Evolutionary conservation across 2,797 vertebrate genomes (phyloP), one percentile per base, ranked within the genome.

Genomic region (Pristis pectinata): DNA sequence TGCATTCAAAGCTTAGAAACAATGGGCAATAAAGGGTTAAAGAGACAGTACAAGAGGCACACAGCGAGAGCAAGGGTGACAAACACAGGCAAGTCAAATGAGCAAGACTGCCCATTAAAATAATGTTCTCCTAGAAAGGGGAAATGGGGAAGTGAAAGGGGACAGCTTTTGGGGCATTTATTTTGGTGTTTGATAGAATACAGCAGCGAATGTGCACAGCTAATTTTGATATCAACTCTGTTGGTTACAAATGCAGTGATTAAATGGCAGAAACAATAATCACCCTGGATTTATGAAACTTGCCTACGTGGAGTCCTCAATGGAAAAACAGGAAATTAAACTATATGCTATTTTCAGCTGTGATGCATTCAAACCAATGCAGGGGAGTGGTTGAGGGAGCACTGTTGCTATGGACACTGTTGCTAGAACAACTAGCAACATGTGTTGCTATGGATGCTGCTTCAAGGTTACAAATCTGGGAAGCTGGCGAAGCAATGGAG

Each of bases 261-360:
- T 41, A 53, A 87, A 87, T 59, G 53, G 27, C 53, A 49, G 83
- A 56, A 22, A 22, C 30, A 10, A 59, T 19, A 64, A 89, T 37
- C 85, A 64, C 59, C 15, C 13, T 59, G 61, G 85, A 61, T 7
- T 91, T 64, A 64, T 37, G 59, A 61, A 91, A 37, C 22, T 61
- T 91, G n/a, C 59, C 59, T 37, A 41, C 13, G n/a, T 37, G 85
- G 59, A 64, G 37, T 37, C 87, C 49, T 64, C 59, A 24, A 9
- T 24, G 61, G n/a, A 24, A 64, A 91, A 91, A 41, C 87, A 91
- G 87, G 34, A 91, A 91, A 64, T 91, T 91, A 91, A 91, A 64
- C 7, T 19, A 13, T 8, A 59, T 91, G 87, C 87, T 91, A 91
- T 91, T 91, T 91, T 91, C 59, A 91, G 87, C 59, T 37, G 1